Conservation (phyloP, 2,797 vertebrate species). For the Characodon lateralis region DNA sequence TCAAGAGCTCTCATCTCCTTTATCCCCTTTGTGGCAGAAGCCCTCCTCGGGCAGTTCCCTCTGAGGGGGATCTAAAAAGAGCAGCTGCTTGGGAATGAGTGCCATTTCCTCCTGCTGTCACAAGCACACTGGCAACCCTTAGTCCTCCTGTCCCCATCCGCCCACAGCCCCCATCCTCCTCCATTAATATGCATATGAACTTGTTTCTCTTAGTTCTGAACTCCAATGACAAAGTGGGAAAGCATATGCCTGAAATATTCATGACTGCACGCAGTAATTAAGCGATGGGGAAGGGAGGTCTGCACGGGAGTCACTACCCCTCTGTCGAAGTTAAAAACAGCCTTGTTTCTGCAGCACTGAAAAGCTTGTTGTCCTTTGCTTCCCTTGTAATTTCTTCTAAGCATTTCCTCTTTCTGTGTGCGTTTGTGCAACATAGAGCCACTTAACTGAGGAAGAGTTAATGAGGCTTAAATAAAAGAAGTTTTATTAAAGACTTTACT, state of each 20-base stretch:
- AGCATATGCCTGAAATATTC: conserved; percentile 89
- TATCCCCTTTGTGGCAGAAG: conserved; percentile 87
- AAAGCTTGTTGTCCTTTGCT: conserved; percentile 63
- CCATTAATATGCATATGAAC: conserved; percentile 85
- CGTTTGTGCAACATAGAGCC: conserved; percentile 28
- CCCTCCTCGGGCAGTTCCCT: conserved; percentile 81
- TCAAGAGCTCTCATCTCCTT: conserved; percentile 88
- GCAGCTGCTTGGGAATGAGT: conserved; percentile 87
- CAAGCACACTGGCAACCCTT: conserved; percentile 77
- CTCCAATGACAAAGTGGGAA: conserved; percentile 84
- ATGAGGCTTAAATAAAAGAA: conserved; percentile 54
- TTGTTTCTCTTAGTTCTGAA: conserved; percentile 85
- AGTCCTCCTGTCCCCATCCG: conserved; percentile 69
- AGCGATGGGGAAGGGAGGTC: conserved; percentile 68
- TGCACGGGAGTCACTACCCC: conserved; percentile 59
- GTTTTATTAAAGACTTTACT: conserved; percentile 57
- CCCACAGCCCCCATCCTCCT: conserved; percentile 43
- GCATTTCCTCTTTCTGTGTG: conserved; percentile 14
- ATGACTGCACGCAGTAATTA: conserved; percentile 80
- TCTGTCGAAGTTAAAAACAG: conserved; percentile 63
- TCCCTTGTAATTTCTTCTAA: conserved; percentile 66
- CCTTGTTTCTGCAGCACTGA: conserved; percentile 33
- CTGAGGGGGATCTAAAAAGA: conserved; percentile 87
- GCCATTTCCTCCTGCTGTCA: conserved; percentile 88
- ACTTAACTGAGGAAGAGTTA: conserved; percentile 43